phyloP scores from a whole-genome alignment of 2,797 vertebrate species.

The Steatocranus sp. region DNA sequence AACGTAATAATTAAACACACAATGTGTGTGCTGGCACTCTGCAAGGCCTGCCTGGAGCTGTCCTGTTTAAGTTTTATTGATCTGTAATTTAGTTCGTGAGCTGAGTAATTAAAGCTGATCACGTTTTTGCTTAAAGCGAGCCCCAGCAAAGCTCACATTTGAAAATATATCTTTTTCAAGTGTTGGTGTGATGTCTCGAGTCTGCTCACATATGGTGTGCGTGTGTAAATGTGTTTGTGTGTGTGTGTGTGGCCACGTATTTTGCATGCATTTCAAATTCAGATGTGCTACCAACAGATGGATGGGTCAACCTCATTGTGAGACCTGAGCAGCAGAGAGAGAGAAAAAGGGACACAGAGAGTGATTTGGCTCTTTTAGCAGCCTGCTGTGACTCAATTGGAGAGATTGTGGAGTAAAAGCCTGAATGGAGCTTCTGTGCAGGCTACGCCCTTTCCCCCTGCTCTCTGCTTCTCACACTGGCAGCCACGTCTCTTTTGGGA shows the following conservation, averaged over 20 bases:
- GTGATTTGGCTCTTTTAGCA: conserved; percentile 60
- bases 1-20: conserved; percentile 8
- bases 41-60: neutral
- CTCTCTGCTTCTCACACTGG: conserved; percentile 24
- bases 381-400: conserved; percentile 56
- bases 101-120: conserved; percentile 18
- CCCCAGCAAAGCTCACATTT: neutral
- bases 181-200: neutral
- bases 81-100: conserved; percentile 4
- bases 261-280: conserved; percentile 24
- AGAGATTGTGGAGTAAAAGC: conserved; percentile 49
- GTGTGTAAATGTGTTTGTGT: neutral
- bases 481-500: conserved; percentile 38
- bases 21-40: neutral
- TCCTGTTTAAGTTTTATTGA: conserved; percentile 28
- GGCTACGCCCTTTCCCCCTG: conserved; percentile 31
- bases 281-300: conserved; percentile 38
- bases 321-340: conserved; percentile 5
- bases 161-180: neutral
- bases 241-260: conserved; percentile 12
- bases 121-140: neutral
- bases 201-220: neutral
- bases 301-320: conserved; percentile 28
- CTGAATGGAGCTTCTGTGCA: conserved; percentile 75
- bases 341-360: conserved; percentile 7